phyloP scores from a whole-genome alignment of 2,113 vertebrate genomes.

The Mustela lutreola region DNA sequence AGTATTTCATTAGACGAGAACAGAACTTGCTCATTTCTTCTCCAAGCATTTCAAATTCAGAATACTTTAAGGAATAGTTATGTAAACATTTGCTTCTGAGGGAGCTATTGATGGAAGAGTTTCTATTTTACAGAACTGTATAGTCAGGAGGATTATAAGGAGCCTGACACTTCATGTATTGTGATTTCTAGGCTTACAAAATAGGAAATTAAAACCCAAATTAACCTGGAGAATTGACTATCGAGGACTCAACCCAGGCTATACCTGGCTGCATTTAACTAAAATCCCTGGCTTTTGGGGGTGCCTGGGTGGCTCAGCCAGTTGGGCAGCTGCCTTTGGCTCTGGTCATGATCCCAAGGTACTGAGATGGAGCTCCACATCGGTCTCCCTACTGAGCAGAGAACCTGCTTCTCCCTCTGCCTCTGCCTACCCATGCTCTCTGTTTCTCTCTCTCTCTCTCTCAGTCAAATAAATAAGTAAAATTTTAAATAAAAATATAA shows the following conservation, averaged over 20 bases:
- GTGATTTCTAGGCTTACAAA: constrained; percentile 48
- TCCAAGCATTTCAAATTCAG: constrained; percentile 29
- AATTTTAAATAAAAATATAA: too few species aligned
- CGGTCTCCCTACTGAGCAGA: too few species aligned
- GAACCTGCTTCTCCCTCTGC: too few species aligned
- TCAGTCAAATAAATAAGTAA: too few species aligned
- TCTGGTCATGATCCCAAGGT: too few species aligned
- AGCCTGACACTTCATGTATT: background rate
- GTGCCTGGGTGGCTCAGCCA: too few species aligned
- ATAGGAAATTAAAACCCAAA: constrained; percentile 36
- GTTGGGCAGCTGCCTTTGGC: too few species aligned
- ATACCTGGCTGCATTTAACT: background rate
- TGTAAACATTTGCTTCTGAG: constrained; percentile 40
- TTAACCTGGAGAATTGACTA: background rate
- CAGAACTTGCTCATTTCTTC: background rate
- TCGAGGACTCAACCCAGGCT: background rate
- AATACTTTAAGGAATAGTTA: background rate
- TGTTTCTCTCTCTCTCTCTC: too few species aligned
- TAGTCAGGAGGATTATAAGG: background rate
- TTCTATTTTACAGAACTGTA: constrained; percentile 30
- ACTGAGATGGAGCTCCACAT: too few species aligned
- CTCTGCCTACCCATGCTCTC: too few species aligned
- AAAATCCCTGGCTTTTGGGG: too few species aligned
- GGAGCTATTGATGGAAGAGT: background rate
- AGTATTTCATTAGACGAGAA: constrained; percentile 6